Evolutionary conservation across 2,888 invertebrate genomes (phyloP).

Genomic region (Meteorus colon): DNA sequence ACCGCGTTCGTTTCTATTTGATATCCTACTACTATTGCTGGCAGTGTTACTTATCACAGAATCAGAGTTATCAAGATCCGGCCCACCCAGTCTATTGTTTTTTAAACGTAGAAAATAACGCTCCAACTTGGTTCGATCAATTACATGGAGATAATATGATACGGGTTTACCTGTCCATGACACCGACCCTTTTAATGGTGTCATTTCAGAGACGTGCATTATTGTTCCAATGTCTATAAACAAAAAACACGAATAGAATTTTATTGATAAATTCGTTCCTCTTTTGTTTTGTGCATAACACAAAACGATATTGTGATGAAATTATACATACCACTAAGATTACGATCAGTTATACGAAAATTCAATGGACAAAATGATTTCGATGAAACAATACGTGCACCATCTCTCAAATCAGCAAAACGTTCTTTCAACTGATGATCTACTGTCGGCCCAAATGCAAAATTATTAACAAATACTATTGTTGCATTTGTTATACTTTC

Average conservation of each 20-base stretch:
- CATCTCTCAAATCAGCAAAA: conserved; percentile 96
- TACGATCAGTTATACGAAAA: conserved; percentile 98
- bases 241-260: neutral
- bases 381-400: conserved; percentile 97
- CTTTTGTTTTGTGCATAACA: neutral
- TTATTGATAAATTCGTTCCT: neutral
- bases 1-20: conserved; percentile 65
- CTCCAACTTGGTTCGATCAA: conserved; percentile 97
- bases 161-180: conserved; percentile 99
- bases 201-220: conserved; percentile 98
- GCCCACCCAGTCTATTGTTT: conserved; percentile 76
- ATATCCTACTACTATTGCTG: conserved; percentile 69
- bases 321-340: conserved; percentile 84
- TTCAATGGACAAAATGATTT: conserved; percentile 99
- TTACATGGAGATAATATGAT: conserved; percentile 97
- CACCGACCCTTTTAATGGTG: conserved; percentile 94
- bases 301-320: neutral
- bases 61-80: conserved; percentile 69
- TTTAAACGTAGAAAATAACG: conserved; percentile 96
- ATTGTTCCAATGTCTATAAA: conserved; percentile 94
- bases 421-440: conserved; percentile 97
- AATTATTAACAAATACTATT: conserved; percentile 99
- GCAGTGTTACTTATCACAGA: conserved; percentile 73
- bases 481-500: conserved; percentile 95
- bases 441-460: conserved; percentile 97